Evolutionary conservation across 2,888 invertebrate genomes (phyloP), one percentile per base, ranked within the genome.

Genomic region (Alsophila aescularia): DNA sequence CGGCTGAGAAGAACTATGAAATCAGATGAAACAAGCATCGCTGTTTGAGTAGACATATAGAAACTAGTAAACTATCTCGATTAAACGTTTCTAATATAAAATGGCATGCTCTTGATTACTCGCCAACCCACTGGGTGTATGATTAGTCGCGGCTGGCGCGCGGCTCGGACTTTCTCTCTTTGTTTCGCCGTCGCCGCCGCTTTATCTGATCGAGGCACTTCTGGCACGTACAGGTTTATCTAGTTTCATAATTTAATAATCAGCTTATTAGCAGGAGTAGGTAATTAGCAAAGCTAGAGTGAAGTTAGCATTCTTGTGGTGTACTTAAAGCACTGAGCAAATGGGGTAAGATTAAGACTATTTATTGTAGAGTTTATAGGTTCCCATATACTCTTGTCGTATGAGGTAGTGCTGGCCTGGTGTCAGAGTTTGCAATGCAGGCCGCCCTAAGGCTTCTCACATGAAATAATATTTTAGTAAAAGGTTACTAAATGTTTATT

Each of bases 161-260:
- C 41, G 39, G 18, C 10, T 13, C 54, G 42, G 35, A 56, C 64
- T 64, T 64, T 64, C 64, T 60, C 62, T 51, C 55, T 45, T 55
- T 44, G 52, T 58, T 54, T 50, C 49, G 40, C 40, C 39, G 18
- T 18, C 3, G 18, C 5, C 5, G 5, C 18, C 3, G 52, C 47
- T 41, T 31, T 53, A 61, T 57, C 57, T 14, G 59, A 58, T 61
- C 44, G 47, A 15, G 41, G 47, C 32, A 31, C 53, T 40, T 21
- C 34, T 29, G 39, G 35, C 37, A 9, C 10, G 47, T 50, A 48
- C 56, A 36, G 9, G 54, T 48, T 59, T 48, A 49, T 52, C 44
- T 53, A 29, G 47, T 52, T 57, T 32, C 49, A 43, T 44, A 1
- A n/a, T 45, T 40, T 47, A n/a, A n/a, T n/a, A n/a, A n/a, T n/a